phyloP scores from a whole-genome alignment of 2,113 vertebrate genomes.

The Chlamydotis undulata region DNA sequence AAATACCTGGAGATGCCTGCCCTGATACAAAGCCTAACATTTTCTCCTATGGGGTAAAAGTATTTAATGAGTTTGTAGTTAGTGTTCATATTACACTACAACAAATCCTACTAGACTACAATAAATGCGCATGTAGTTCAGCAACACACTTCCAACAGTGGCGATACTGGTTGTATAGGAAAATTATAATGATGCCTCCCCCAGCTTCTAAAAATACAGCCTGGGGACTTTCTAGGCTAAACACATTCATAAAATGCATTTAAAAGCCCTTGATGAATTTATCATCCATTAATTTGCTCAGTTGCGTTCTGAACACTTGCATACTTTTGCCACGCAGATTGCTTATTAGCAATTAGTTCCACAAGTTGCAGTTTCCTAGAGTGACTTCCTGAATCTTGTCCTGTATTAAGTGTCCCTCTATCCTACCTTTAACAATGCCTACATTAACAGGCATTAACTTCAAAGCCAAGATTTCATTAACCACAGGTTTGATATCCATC shows the following conservation, averaged over 20 bases:
- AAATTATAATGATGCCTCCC: neutral
- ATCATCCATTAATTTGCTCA: neutral
- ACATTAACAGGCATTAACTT: constrained; percentile 17
- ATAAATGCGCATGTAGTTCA: neutral
- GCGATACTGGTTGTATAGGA: accelerated
- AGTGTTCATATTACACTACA: neutral
- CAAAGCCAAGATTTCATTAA: constrained; percentile 69
- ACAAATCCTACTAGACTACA: neutral
- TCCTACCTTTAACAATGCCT: constrained; percentile 28
- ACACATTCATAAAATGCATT: neutral
- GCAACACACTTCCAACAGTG: neutral
- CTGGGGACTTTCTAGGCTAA: neutral
- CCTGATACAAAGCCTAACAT: neutral
- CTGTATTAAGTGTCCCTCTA: neutral
- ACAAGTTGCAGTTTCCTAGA: neutral
- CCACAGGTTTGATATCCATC: constrained; percentile 54
- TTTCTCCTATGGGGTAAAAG: neutral
- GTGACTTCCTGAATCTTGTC: neutral
- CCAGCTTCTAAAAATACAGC: neutral
- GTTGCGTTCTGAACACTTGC: neutral
- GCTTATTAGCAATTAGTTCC: neutral
- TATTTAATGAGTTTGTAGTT: neutral
- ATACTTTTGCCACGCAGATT: neutral
- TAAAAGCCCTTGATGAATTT: neutral
- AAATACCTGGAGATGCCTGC: neutral